Conservation (phyloP, 2,113 vertebrate species). For the Dolichallabes microphthalmus region DNA sequence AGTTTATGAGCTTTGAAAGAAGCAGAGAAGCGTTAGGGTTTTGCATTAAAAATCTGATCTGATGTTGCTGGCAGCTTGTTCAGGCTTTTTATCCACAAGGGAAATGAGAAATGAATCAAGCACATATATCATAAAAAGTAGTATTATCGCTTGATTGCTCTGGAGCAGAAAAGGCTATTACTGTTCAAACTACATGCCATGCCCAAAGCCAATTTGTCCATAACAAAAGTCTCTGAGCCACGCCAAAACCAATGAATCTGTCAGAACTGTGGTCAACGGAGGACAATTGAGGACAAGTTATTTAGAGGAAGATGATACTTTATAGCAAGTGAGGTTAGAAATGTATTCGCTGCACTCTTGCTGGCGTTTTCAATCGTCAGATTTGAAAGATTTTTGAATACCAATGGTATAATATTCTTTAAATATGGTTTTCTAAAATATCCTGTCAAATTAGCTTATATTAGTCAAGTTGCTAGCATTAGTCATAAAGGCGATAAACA, state of each 20-base stretch:
- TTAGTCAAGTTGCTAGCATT: neutral
- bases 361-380: neutral
- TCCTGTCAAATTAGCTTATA: neutral
- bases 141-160: conserved; percentile 40
- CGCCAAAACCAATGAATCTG: neutral
- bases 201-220: conserved; percentile 3
- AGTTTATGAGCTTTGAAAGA: conserved; percentile 3
- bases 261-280: neutral
- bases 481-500: neutral
- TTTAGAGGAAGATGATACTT: neutral
- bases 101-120: conserved; percentile 37
- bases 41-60: conserved; percentile 28
- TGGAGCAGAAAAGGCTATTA: neutral
- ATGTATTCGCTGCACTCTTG: neutral
- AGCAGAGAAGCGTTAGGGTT: conserved; percentile 25
- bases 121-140: conserved; percentile 42
- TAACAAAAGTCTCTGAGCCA: conserved; percentile 8
- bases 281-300: neutral
- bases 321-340: neutral
- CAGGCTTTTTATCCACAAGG: neutral
- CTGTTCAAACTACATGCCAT: neutral
- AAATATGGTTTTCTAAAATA: neutral
- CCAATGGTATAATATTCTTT: neutral
- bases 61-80: conserved; percentile 28
- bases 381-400: neutral